Evolutionary conservation across 1,140 invertebrate genomes (phyloP), one percentile per base, ranked within the genome.

Genomic region (Forficula auricularia): DNA sequence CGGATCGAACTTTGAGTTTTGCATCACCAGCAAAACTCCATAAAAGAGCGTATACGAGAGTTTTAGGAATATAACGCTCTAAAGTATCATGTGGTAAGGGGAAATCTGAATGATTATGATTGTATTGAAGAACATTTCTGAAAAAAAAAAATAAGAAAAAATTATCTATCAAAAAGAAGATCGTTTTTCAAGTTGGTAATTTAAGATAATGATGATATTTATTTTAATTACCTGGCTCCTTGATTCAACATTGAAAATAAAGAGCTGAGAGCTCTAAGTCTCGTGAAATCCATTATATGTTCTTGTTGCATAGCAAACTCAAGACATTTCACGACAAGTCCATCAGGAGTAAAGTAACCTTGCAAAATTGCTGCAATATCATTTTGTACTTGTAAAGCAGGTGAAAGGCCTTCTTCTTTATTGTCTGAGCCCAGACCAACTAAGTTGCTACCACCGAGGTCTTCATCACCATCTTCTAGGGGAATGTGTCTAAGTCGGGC

Each of bases 21-120:
- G 90, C 89, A 67, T 99, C 96, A 33, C 96, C 96, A 45, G 90
- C 79, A 56, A 99, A 97, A 44, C 92, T 92, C 96, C 96, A 99
- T 4, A 99, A 62, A 12, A 98, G 60, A 0, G 85, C 82, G 61
- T 95, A 92, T 0, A 97, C 72, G 19, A 98, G 64, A 56, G 82
- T 84, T 59, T 94, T 95, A 2, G 87, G 82, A 50, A 98, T 83
- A 55, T 95, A 98, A 12, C 77, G 75, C 57, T 98, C 92, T 40
- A 98, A 55, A 54, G 94, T 84, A 50, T 98, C 95, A 39, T 75
- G 72, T 19, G 88, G 77, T 55, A 98, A 73, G 0, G 91, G 91
- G 64, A 98, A 98, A 62, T 99, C 94, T 0, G 73, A 70, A 61
- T 98, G 92, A 37, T 76, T 72, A 19, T 87, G 74, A 65, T 98